phyloP scores from a whole-genome alignment of 2,797 vertebrate species.

The Cryptoblepharus egeriae region DNA sequence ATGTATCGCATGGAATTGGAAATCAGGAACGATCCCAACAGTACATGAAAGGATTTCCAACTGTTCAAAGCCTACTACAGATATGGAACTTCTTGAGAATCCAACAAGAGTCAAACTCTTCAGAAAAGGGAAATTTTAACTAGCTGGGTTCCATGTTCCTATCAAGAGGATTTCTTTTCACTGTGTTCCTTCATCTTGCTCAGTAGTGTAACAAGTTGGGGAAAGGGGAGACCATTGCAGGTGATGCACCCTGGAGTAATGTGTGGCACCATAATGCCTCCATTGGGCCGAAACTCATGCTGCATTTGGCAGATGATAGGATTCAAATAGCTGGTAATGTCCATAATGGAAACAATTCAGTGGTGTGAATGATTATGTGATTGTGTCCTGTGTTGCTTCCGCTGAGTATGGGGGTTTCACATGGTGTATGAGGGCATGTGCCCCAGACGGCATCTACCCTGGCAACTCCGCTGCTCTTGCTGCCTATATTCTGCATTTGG shows the following conservation, averaged over 20 bases:
- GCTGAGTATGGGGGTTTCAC: too few relatives aligned
- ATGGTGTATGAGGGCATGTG: too few relatives aligned
- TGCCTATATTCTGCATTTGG: neutral
- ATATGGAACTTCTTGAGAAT: conserved; percentile 25
- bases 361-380: too few relatives aligned
- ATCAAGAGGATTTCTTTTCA: conserved; percentile 8
- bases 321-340: too few relatives aligned
- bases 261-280: neutral
- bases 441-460: too few relatives aligned
- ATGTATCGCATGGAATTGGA: conserved; percentile 38
- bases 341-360: too few relatives aligned
- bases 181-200: neutral
- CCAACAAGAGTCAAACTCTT: neutral
- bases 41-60: conserved; percentile 25
- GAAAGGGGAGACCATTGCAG: too few relatives aligned
- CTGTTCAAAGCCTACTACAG: neutral
- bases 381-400: too few relatives aligned
- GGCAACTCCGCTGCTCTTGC: neutral
- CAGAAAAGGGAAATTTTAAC: neutral
- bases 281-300: too few relatives aligned
- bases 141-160: neutral
- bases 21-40: conserved; percentile 41
- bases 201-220: too few relatives aligned
- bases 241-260: too few relatives aligned
- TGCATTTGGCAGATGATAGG: too few relatives aligned